These are phyloP conservation scores for Hymenopus coronatus DNA, from an alignment of 2,888 invertebrate genomes.

Conservation along the genomic window DNA sequence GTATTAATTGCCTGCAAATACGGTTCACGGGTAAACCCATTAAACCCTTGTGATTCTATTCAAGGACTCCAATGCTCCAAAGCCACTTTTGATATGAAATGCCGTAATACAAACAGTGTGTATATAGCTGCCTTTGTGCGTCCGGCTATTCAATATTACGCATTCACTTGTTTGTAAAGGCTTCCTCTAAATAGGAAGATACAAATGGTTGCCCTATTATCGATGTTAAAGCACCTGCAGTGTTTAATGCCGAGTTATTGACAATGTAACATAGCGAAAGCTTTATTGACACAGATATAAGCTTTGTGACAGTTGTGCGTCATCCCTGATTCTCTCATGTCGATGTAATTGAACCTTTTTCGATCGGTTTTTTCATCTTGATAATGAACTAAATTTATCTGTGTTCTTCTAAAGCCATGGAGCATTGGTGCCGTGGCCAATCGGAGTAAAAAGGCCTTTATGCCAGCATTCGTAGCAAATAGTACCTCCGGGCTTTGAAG, in stretches of 20 bases:
- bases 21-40: not conserved
- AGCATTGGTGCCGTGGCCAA: no score
- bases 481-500: no score
- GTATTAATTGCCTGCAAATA: not conserved
- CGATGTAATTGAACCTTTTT: no score
- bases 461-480: no score
- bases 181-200: not conserved
- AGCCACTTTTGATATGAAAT: not conserved
- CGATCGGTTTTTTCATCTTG: no score
- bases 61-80: not conserved
- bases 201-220: not conserved
- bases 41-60: not conserved
- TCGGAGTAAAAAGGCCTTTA: no score
- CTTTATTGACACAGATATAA: not conserved
- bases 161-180: not conserved
- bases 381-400: no score
- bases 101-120: not conserved
- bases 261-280: not conserved
- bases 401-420: no score
- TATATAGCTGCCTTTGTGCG: not conserved
- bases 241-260: not conserved
- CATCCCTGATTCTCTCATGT: no score
- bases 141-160: not conserved
- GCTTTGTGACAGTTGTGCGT: not conserved
- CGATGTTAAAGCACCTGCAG: not conserved